Evolutionary conservation across 2,888 invertebrate species (phyloP).

Genomic region (Drosophila limbata): DNA sequence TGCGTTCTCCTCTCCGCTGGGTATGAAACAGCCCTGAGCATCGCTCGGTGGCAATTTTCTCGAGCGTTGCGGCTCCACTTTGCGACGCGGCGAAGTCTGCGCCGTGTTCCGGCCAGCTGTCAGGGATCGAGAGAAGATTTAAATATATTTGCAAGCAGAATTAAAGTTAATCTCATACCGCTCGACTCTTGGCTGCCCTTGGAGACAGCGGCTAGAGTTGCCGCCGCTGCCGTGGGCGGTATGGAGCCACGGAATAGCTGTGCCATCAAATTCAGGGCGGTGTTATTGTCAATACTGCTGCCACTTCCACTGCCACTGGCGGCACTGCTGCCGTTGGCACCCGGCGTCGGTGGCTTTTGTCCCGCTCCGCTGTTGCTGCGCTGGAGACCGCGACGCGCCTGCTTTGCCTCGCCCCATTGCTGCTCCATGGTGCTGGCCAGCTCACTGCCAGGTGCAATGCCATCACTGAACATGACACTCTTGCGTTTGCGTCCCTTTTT

Average conservation of each 20-base stretch:
- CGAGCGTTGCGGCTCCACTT: slow-evolving; percentile 55
- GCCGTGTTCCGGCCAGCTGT: slow-evolving; percentile 50
- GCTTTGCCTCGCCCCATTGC: slow-evolving; percentile 87
- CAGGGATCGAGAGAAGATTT: background rate
- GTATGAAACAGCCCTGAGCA: slow-evolving; percentile 82
- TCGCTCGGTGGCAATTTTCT: slow-evolving; percentile 80
- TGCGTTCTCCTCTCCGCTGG: slow-evolving; percentile 85
- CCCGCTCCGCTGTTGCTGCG: slow-evolving; percentile 59
- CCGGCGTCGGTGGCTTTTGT: slow-evolving; percentile 72
- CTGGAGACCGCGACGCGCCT: slow-evolving; percentile 78
- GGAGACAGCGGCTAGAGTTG: slow-evolving; percentile 61
- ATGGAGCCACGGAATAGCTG: slow-evolving; percentile 83
- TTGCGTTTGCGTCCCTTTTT: slow-evolving; percentile 87
- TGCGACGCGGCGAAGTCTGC: slow-evolving; percentile 70
- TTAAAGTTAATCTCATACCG: slow-evolving; percentile 21
- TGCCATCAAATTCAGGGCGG: slow-evolving; percentile 79
- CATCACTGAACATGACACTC: slow-evolving; percentile 95
- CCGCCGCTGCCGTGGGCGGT: slow-evolving; percentile 80
- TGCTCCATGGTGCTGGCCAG: slow-evolving; percentile 90
- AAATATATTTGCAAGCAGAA: too few species aligned
- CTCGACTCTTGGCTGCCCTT: slow-evolving; percentile 38
- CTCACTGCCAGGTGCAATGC: slow-evolving; percentile 94
- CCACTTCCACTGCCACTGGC: slow-evolving; percentile 38
- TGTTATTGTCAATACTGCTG: slow-evolving; percentile 66
- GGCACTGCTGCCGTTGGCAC: slow-evolving; percentile 42